Evolutionary conservation across 2,113 vertebrate genomes (phyloP).

Genomic region (Percina caprodes): DNA sequence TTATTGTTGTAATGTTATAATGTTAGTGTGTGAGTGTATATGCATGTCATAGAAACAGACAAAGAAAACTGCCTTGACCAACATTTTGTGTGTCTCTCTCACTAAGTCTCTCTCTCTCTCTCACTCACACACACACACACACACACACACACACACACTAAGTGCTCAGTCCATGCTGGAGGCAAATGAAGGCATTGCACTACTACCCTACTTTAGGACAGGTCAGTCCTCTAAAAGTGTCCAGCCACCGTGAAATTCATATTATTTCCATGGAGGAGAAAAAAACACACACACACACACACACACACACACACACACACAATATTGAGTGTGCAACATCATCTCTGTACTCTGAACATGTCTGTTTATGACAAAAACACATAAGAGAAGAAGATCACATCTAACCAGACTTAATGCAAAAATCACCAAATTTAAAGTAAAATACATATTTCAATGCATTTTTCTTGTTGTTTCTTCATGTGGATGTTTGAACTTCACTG

Average conservation of each 20-base stretch:
- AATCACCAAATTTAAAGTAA: background rate
- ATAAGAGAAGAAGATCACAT: background rate
- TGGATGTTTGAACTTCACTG: background rate
- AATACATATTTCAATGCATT: background rate
- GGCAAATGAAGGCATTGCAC: slow-evolving; percentile 62
- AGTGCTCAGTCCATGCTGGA: slow-evolving; percentile 66
- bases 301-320: slow-evolving; percentile 25
- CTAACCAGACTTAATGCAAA: slow-evolving; percentile 2
- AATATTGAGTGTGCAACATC: slow-evolving; percentile 5
- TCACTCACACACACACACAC: slow-evolving; percentile 45
- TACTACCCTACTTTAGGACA: slow-evolving; percentile 76
- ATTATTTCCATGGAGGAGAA: slow-evolving; percentile 67
- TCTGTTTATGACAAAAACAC: background rate
- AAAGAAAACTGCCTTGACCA: slow-evolving; percentile 28
- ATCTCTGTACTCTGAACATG: background rate
- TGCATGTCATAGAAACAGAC: slow-evolving; percentile 6
- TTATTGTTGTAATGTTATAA: no score
- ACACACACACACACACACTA: slow-evolving; percentile 41
- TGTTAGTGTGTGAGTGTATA: background rate
- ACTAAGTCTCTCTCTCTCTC: background rate
- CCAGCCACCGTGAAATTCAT: slow-evolving; percentile 77
- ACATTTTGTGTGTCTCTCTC: slow-evolving; percentile 36
- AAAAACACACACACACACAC: slow-evolving; percentile 26
- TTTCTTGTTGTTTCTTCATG: background rate
- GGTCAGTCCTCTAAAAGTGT: slow-evolving; percentile 73